Base-by-base conservation (phyloP, 2,797 vertebrate species). In the Myiotriccus ornatus region DNA sequence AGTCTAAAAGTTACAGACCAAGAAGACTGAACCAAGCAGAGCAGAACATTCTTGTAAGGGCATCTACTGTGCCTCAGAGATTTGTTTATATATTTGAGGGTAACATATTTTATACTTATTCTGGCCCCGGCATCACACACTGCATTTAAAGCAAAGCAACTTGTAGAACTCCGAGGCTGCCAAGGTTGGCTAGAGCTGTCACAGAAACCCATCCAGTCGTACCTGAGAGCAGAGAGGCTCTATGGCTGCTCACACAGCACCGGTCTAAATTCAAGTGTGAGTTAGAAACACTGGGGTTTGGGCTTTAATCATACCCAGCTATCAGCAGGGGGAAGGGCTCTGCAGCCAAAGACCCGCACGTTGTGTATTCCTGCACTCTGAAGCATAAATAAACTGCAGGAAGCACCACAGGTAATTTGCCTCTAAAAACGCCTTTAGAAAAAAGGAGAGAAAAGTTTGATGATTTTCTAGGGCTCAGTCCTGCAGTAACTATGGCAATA, bases 31-130 rank as follows among this genome's bases (percentile, higher is more conserved):
- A 93, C 57, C n/a, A 96, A 96, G 90, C 67, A 74, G 84, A 97
- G 88, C 94, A 96, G 86, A 97, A 95, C 88, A 47, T 95, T 94
- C 70, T 73, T 84, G 49, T 93, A 87, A 92, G 93, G 94, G 87
- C 64, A 95, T 84, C 73, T 86, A 41, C 85, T 14, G 9, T 85
- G 67, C 83, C 88, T 94, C 84, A 89, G 93, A 97, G 73, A 96
- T 95, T 85, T 95, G 91, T 96, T 97, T 97, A 83, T 95, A 10
- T 88, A 93, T 96, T 89, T 96, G 84, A 96, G 91, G 87, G 84
- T 84, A 94, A 94, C 87, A 56, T 47, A 86, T 91, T 93, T 91
- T 63, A 74, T 92, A 94, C 83, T 97, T 95, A 83, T 6, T 89
- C 35, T 46, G 64, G 68, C 22, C 89, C 91, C 63, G 47, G 81